These are phyloP conservation scores for Cremastobaeus sp. DNA, from an alignment of 2,888 invertebrate genomes.

Conservation along the genomic window DNA sequence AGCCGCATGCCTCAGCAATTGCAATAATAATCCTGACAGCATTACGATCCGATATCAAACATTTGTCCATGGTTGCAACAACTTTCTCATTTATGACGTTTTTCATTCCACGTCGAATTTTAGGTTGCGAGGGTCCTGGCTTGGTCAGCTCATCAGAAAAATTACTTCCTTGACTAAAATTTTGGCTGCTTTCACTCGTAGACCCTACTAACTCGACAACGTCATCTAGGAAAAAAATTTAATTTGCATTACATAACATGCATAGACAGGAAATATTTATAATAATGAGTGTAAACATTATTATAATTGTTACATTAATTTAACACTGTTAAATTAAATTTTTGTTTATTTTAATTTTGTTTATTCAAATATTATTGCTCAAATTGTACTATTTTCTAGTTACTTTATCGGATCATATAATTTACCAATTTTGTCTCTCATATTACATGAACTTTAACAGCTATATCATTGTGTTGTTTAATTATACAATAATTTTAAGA, in stretches of 20 bases:
- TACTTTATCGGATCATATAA: too few relatives aligned
- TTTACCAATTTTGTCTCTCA: too few relatives aligned
- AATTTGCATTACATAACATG: neutral
- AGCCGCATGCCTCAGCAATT: constrained; percentile 1
- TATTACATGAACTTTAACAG: too few relatives aligned
- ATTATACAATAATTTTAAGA: too few relatives aligned
- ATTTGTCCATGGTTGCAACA: constrained; percentile 12
- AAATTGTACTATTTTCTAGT: too few relatives aligned
- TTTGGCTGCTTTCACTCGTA: constrained; percentile 18
- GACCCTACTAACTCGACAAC: constrained; percentile 11
- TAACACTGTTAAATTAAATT: too few relatives aligned
- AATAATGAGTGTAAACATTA: neutral
- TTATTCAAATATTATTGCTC: too few relatives aligned
- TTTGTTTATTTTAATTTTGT: too few relatives aligned
- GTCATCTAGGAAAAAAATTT: constrained; percentile 20
- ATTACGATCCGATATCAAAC: constrained; percentile 7
- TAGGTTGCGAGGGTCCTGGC: constrained; percentile 20
- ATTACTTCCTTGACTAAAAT: constrained; percentile 8
- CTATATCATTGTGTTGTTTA: too few relatives aligned
- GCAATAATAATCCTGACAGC: constrained; percentile 17
- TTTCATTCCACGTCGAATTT: constrained; percentile 39
- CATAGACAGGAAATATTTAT: neutral
- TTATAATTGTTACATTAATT: too few relatives aligned
- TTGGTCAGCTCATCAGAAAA: constrained; percentile 3
- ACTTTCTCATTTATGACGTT: constrained; percentile 17